Evolutionary conservation across 2,797 vertebrate species (phyloP).

Genomic region (Microtus agrestis): DNA sequence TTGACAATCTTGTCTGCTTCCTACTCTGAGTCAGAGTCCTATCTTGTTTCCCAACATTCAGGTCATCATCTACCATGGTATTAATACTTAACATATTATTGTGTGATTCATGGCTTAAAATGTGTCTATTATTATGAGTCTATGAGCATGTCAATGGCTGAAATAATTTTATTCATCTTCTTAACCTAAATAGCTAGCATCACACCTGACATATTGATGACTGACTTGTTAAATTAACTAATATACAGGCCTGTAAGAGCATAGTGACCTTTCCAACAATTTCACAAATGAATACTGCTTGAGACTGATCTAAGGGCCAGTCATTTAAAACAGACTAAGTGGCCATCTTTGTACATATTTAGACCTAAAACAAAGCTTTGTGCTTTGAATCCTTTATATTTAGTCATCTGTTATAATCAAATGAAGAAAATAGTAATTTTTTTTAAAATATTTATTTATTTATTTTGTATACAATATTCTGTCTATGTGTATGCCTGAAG

Average conservation of each 20-base stretch:
- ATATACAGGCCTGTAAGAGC: neutral
- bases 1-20: neutral
- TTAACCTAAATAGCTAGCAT: slow-evolving; percentile 1
- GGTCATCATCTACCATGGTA: neutral
- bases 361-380: neutral
- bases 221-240: neutral
- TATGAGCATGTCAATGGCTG: neutral
- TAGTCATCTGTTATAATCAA: slow-evolving; percentile 38
- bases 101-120: neutral
- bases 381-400: neutral
- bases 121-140: neutral
- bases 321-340: slow-evolving; percentile 7
- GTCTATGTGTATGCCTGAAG: too few relatives aligned
- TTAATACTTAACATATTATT: neutral
- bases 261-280: slow-evolving; percentile 20
- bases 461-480: too few relatives aligned
- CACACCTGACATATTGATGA: neutral
- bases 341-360: slow-evolving; percentile 13
- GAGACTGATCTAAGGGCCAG: neutral
- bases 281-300: neutral
- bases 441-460: too few relatives aligned
- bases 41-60: neutral
- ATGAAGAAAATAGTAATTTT: neutral
- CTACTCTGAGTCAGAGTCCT: neutral
- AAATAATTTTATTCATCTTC: slow-evolving; percentile 5